Evolutionary conservation across 2,888 invertebrate species (phyloP).

Genomic region (Troides helena): DNA sequence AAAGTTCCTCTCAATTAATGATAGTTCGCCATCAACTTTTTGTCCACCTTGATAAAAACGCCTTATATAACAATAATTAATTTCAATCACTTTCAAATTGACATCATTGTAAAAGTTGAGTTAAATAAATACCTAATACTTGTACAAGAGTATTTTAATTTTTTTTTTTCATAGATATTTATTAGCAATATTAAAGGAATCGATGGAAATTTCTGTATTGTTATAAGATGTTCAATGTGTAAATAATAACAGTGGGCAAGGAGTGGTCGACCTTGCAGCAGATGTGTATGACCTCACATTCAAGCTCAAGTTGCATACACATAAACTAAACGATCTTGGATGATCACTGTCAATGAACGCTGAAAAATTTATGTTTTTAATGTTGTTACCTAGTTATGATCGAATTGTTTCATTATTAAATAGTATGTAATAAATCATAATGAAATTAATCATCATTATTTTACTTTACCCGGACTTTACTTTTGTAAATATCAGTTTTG

Average conservation of each 20-base stretch:
- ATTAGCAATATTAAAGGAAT: neutral
- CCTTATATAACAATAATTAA: neutral
- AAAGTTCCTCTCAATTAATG: no score
- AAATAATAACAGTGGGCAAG: constrained; percentile 23
- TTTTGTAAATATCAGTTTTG: neutral
- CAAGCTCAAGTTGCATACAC: constrained; percentile 38
- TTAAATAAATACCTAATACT: no score
- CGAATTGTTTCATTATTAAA: neutral
- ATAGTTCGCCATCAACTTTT: no score
- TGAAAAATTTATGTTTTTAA: neutral
- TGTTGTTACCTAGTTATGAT: neutral
- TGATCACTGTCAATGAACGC: constrained; percentile 28
- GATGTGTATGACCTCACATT: constrained; percentile 48
- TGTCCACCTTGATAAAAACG: no score
- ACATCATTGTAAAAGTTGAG: no score
- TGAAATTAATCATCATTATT: neutral
- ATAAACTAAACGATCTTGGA: constrained; percentile 33
- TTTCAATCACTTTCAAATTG: neutral
- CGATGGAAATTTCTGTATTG: neutral
- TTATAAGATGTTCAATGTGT: neutral
- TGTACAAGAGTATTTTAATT: no score
- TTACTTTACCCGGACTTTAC: neutral
- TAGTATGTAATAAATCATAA: no score
- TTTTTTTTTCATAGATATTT: no score
- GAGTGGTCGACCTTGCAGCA: constrained; percentile 44